Evolutionary conservation across 2,888 invertebrate genomes (phyloP), one percentile per base, ranked within the genome.

Genomic region (Sussaba pulchella): DNA sequence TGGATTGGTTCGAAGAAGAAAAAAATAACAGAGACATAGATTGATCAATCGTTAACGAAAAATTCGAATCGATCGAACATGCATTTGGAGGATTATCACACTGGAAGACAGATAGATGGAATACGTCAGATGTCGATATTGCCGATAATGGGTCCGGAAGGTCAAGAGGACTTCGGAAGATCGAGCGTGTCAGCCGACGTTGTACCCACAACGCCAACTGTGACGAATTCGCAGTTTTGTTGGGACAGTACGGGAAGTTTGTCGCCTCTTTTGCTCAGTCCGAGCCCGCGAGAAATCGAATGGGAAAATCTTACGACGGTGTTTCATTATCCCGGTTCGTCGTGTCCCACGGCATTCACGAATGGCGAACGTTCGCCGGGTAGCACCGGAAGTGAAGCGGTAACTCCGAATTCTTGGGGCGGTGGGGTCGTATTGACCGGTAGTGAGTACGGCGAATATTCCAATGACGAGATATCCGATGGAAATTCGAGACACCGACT

Each of bases 231-330:
- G 14, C 84, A 83, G 17, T 83, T 84, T 14, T 87, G 84, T 41
- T 91, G 90, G 90, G 82, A 71, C 82, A n/a, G 74, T 73, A 76
- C 78, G 8, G 82, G 80, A 45, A 82, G 80, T 12, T 24, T 85
- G 0, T 86, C 86, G n/a, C 82, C 85, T 5, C 52, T 84, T 10
- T 41, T 85, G 14, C 54, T 78, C 21, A 64, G 84, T 59, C 82
- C 86, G 17, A 83, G 84, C n/a, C 72, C 85, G 0, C 64, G 77
- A 5, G 88, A 87, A 4, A 83, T 70, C 3, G 89, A 90, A 17
- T 90, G 90, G 91, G 88, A 89, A 0, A 88, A 89, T 41, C 63
- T 89, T 26, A 85, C 63, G 0, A 82, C 85, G 0, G 84, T 86
- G 2, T 89, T 91, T 39, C 89, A 88, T 61, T 88, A 89, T 78